phyloP scores from a whole-genome alignment of 2,797 vertebrate genomes.

The Acrossocheilus wenchowensis region DNA sequence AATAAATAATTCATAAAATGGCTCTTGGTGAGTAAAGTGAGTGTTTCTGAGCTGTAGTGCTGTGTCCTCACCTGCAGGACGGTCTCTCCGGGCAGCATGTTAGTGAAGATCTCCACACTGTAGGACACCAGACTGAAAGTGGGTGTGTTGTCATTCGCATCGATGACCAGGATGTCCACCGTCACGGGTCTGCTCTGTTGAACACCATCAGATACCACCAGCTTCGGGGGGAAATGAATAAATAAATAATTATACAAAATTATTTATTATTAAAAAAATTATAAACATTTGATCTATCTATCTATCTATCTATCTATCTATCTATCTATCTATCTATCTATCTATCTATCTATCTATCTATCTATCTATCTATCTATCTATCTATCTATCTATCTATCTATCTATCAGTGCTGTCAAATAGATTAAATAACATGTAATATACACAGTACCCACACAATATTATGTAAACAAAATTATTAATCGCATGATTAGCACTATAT shows the following conservation, averaged over 20 bases:
- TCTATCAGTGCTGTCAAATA: too few species aligned
- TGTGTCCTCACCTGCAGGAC: conserved; percentile 88
- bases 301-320: too few species aligned
- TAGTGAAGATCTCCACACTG: conserved; percentile 90
- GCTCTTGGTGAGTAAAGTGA: not conserved
- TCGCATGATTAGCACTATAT: too few species aligned
- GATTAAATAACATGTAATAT: too few species aligned
- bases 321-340: too few species aligned
- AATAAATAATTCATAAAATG: conserved; percentile 18
- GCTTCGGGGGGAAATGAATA: conserved; percentile 71
- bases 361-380: too few species aligned
- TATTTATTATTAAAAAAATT: too few species aligned
- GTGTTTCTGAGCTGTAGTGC: not conserved
- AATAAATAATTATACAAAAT: conserved; percentile 24
- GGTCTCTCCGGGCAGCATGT: conserved; percentile 90
- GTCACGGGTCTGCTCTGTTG: conserved; percentile 89
- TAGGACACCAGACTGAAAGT: conserved; percentile 92
- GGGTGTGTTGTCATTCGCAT: conserved; percentile 96
- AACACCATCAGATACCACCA: conserved; percentile 93
- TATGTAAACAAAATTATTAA: too few species aligned
- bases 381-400: too few species aligned
- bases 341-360: too few species aligned
- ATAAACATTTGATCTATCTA: too few species aligned
- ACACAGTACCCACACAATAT: too few species aligned
- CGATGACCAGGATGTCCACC: conserved; percentile 91